Evolutionary conservation across 2,113 vertebrate species (phyloP), one percentile per base, ranked within the genome.

Genomic region (Epinephelus lanceolatus): DNA sequence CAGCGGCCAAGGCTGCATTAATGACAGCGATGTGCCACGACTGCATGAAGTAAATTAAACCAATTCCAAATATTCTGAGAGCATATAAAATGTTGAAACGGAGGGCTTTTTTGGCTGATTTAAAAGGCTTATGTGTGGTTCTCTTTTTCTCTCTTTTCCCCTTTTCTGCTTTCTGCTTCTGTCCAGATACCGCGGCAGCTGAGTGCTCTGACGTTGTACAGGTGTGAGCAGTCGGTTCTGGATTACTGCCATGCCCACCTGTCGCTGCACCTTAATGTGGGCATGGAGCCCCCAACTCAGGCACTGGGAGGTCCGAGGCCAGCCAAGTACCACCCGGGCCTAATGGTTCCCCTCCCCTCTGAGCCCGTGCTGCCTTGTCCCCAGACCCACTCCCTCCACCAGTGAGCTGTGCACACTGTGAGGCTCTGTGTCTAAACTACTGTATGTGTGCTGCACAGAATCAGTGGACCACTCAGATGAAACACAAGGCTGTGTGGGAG

Each of bases 221-320:
- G 94, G 89, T 94, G 85, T 83, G 95, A 94, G 77, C 94, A 88
- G 91, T 92, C 91, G 9, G 80, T 93, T 77, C 86, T 94, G 92
- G 94, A 95, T 89, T 91, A 93, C 87, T 90, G 93, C 86, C 94
- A 91, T 55, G 90, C 91, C 86, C 93, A 94, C 88, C 92, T 91
- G 89, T 86, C 86, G 19, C 89, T 93, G 86, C 93, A 87, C 60
- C 92, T 92, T 76, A 86, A 92, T 74, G 25, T 90, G 91, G 88
- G 88, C 78, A 86, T 71, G 78, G 90, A 91, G 78, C 82, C 92
- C 37, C 78, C 79, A 40, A 73, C 87, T 77, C 91, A 83, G 87
- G 85, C 76, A 19, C 89, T 71, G 81, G 93, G 89, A 69, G 88
- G 86, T 78, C 82, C 56, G 27, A 80, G 87, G 79, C 88, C 84